Conservation (phyloP, 2,888 invertebrate genomes). For the Drosophila mettleri region DNA sequence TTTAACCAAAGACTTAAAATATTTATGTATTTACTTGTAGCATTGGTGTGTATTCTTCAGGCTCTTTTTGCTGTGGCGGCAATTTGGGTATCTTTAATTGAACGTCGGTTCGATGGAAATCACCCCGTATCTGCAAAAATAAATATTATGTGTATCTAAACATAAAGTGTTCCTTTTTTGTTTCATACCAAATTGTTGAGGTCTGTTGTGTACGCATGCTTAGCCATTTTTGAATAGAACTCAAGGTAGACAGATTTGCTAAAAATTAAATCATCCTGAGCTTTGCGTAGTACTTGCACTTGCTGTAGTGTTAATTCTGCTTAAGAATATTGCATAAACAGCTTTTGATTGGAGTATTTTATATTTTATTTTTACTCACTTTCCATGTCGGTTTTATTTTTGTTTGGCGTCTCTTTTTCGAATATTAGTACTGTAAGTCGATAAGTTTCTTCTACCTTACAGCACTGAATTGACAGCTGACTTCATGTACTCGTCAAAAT, state of each 20-base stretch:
- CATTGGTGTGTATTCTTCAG: constrained; percentile 36
- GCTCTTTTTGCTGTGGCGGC: constrained; percentile 29
- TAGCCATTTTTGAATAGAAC: constrained; percentile 69
- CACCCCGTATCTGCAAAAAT: constrained; percentile 60
- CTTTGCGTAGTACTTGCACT: constrained; percentile 66
- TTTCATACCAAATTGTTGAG: constrained; percentile 75
- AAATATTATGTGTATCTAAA: not conserved
- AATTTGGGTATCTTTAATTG: constrained; percentile 70
- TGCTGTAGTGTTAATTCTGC: constrained; percentile 77
- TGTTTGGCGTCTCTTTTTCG: constrained; percentile 52
- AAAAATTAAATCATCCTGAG: constrained; percentile 69
- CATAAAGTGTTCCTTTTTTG: too few relatives aligned
- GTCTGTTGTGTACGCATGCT: constrained; percentile 67
- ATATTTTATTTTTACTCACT: constrained; percentile 35
- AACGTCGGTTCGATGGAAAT: constrained; percentile 65
- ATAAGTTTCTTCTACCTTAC: not conserved
- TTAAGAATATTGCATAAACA: not conserved
- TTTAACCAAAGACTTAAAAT: constrained; percentile 28
- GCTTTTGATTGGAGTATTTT: not conserved
- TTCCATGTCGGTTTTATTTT: constrained; percentile 39
- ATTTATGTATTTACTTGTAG: constrained; percentile 41
- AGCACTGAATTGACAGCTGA: constrained; percentile 56
- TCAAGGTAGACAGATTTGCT: constrained; percentile 41
- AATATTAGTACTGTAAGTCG: constrained; percentile 38
- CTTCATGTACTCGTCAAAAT: constrained; percentile 57